Evolutionary conservation across 2,113 vertebrate genomes (phyloP).

Genomic region (Serinus canaria): DNA sequence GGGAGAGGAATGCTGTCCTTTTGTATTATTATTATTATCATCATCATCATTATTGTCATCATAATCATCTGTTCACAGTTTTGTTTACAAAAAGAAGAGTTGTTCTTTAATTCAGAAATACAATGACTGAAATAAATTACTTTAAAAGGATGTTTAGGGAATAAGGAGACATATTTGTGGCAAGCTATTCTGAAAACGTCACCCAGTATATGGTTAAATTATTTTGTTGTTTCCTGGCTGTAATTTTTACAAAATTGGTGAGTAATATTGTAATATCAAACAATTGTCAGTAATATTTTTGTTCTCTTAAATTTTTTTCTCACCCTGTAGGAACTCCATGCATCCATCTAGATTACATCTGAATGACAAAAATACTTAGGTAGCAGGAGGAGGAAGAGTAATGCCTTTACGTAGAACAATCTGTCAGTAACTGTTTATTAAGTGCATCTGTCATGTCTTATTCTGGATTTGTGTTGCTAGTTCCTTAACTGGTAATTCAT

Average conservation of each 20-base stretch:
- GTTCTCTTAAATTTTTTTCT: not conserved
- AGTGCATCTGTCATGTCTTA: not conserved
- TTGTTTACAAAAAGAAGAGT: not conserved
- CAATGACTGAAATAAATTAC: not conserved
- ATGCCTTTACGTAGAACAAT: conserved; percentile 12
- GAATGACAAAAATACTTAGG: conserved; percentile 16
- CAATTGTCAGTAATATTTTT: conserved; percentile 13
- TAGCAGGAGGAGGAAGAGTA: not conserved
- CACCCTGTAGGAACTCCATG: not conserved
- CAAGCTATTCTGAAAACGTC: not conserved
- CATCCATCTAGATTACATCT: not conserved
- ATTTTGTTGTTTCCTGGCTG: conserved; percentile 26
- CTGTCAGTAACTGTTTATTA: conserved; percentile 3
- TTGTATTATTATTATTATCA: not conserved
- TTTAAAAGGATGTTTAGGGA: not conserved
- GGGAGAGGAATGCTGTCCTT: not conserved
- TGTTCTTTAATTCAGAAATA: conserved; percentile 8
- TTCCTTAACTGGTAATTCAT: not conserved
- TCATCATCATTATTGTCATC: not conserved
- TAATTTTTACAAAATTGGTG: not conserved
- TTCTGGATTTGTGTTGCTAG: conserved; percentile 5
- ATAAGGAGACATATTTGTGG: not conserved
- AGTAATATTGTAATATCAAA: no score
- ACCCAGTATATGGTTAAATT: not conserved
- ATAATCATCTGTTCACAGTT: not conserved